Conservation (phyloP, 30 jellyfish, hydroid and myxozoan species). For the Catostylus mosaicus region DNA sequence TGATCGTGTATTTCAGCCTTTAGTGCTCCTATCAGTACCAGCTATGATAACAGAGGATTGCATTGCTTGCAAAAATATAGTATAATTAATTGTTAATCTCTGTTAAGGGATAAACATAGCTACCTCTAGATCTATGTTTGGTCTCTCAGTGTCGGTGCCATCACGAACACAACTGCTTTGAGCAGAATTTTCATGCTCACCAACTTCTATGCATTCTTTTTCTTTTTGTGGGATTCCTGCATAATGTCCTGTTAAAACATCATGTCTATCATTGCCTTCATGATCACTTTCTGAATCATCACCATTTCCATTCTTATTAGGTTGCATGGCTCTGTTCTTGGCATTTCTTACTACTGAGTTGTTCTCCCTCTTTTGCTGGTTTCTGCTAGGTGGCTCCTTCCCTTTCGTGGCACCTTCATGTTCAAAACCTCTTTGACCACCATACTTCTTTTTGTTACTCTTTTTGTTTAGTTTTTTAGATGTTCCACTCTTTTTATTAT, state of each 20-base stretch:
- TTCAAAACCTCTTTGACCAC: not conserved
- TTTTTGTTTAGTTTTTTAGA: not conserved
- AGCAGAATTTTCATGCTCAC: not conserved
- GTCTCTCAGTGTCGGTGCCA: too few relatives aligned
- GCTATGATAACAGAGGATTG: too few relatives aligned
- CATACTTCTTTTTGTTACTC: not conserved
- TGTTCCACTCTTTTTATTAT: not conserved
- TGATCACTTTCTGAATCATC: slow-evolving; percentile 1
- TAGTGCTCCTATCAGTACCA: too few relatives aligned
- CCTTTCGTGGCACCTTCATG: too few relatives aligned
- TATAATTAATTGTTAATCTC: too few relatives aligned
- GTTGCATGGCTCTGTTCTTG: not conserved
- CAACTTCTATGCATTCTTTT: not conserved
- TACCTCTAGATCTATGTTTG: too few relatives aligned
- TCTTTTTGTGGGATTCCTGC: slow-evolving; percentile 26
- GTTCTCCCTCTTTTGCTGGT: too few relatives aligned
- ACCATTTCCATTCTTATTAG: not conserved
- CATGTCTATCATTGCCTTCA: not conserved
- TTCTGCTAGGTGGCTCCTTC: too few relatives aligned
- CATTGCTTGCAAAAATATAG: too few relatives aligned
- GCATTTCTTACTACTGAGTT: not conserved
- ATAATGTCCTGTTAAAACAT: slow-evolving; percentile 11
- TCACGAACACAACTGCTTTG: not conserved
- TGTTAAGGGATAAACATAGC: too few relatives aligned
- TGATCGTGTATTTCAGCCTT: too few relatives aligned